These are phyloP conservation scores for Galago senegalensis DNA, from an alignment of 2,797 vertebrate genomes.

Conservation along the genomic window DNA sequence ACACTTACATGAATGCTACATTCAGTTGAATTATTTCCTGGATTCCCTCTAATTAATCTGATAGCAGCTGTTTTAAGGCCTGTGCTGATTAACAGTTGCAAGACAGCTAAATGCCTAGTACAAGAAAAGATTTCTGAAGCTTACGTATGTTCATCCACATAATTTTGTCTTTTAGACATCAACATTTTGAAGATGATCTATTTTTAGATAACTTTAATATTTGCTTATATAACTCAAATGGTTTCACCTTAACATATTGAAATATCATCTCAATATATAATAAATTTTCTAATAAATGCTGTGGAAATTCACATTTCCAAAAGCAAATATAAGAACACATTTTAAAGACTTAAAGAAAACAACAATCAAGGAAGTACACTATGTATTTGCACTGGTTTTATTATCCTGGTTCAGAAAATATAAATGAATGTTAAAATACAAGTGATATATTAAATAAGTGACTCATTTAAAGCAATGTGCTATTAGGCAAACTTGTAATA, in stretches of 20 bases:
- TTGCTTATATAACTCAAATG: conserved; percentile 80
- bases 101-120: conserved; percentile 84
- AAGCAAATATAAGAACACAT: conserved; percentile 8
- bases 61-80: conserved; percentile 87
- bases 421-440: conserved; percentile 35
- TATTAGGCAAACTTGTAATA: conserved; percentile 43
- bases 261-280: conserved; percentile 69
- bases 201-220: conserved; percentile 80
- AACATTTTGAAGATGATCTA: conserved; percentile 78
- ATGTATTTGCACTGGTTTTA: not conserved
- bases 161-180: conserved; percentile 79
- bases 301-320: conserved; percentile 60
- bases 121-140: conserved; percentile 82
- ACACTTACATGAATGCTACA: conserved; percentile 82
- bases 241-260: conserved; percentile 65
- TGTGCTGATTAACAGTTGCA: conserved; percentile 84
- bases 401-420: conserved; percentile 55
- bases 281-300: conserved; percentile 67
- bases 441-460: conserved; percentile 5
- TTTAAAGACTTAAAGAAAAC: conserved; percentile 53
- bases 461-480: not conserved
- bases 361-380: not conserved
- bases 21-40: conserved; percentile 87
- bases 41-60: conserved; percentile 85
- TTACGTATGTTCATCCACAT: conserved; percentile 76